Conservation (phyloP, 2,888 invertebrate genomes). For the Eupithecia insigniata region DNA sequence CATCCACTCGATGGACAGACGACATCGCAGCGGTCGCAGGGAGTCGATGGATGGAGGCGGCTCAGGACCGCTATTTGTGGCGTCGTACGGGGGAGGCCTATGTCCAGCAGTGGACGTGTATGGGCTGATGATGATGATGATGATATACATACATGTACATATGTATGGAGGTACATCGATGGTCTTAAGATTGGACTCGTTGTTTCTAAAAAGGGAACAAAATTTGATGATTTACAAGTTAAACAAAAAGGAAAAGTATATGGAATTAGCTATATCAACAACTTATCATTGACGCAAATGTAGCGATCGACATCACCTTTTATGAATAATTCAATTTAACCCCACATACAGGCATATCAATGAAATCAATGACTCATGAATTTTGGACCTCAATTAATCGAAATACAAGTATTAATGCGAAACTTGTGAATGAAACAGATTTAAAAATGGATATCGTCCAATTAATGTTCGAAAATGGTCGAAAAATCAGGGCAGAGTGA, state of each 20-base stretch:
- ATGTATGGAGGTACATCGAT: too few species aligned
- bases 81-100: too few species aligned
- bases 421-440: slow-evolving; percentile 42
- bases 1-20: too few species aligned
- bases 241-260: neutral
- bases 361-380: slow-evolving; percentile 43
- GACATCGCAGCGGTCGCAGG: too few species aligned
- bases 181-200: too few species aligned
- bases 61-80: too few species aligned
- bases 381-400: slow-evolving; percentile 42
- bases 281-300: neutral
- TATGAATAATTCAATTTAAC: slow-evolving; percentile 36
- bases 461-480: slow-evolving; percentile 60
- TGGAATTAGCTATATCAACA: neutral
- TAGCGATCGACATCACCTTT: slow-evolving; percentile 14
- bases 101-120: too few species aligned
- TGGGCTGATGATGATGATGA: too few species aligned
- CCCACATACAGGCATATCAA: slow-evolving; percentile 39
- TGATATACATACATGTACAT: too few species aligned
- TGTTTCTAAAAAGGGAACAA: neutral
- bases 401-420: slow-evolving; percentile 30
- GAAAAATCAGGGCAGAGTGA: slow-evolving; percentile 65
- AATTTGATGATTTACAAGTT: neutral
- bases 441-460: slow-evolving; percentile 51
- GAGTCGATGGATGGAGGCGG: too few species aligned